Base-by-base conservation (phyloP, 2,797 vertebrate species). In the Cyclura pinguis region DNA sequence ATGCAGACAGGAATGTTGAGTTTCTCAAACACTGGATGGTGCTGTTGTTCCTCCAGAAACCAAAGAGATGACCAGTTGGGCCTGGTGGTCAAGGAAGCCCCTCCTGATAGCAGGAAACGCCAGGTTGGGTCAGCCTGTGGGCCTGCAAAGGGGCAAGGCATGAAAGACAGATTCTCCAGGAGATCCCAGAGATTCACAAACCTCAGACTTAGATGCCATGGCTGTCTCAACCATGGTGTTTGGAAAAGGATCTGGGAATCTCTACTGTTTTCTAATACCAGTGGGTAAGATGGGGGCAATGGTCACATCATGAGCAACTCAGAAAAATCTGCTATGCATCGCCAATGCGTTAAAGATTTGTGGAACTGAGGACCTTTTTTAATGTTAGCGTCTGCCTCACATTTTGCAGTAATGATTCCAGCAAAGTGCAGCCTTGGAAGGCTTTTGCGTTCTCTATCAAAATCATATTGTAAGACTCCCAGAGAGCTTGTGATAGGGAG, bases 41-140 rank as follows among this genome's bases (percentile, higher is more conserved):
- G 87, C 93, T 93, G 88, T 94, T 91, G 91, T 91, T 91, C 94
- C 91, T 93, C 29, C 85, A 91, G 94, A 93, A 47, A 85, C 42
- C 52, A 84, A 80, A 3, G 84, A 52, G 18, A 69, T 84, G 80
- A 2, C 86, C 67, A 73, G 16, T 16, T 80, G 4, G 77, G 6
- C 24, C 50, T 52, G 29, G 4, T 80, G 42, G 32, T 7, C 95
- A 95, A 92, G 92, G 89, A 95, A 92, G 84, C 84, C 80, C 82
- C 64, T 87, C 92, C 29, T 55, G 8, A n/a, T 32, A 29, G 2
- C 91, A 95, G 92, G 95, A 93, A 93, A 82, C 86, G 83, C 3
- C 64, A 42, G 42, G 38, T 89, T 93, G 80, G 92, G 90, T 92
- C 94, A 93, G 85, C 89, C 52, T 84, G 35, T 4, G 3, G 16